Base-by-base conservation (phyloP, 2,888 invertebrate genomes). In the Sarcophaga carnaria region DNA sequence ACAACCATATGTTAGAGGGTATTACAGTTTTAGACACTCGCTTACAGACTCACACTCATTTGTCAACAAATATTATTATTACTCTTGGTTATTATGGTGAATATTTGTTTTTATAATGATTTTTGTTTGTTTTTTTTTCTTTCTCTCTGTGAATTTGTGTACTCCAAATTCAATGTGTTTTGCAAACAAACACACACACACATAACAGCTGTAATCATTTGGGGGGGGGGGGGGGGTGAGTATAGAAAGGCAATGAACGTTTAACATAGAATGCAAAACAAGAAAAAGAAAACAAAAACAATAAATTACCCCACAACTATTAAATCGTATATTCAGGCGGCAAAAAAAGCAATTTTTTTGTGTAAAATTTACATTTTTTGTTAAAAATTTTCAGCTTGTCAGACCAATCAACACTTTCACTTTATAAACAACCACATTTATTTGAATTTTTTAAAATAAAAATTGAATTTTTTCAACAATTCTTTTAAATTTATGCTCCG, bases 391-490 rank as follows among this genome's bases (percentile, higher is more conserved):
- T n/a, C 67, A 72, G 37, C 22, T 67, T 14, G 1, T 4, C 14
- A 14, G 10, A 0, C n/a, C 72, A 54, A 60, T 72, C 67, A 81
- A 81, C 84, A 87, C 87, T 87, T 87, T 87, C 87, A 84, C 87
- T 87, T 84, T 83, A 60, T 69, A 63, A 71, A 22, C 54, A 69
- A 70, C 67, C 75, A 20, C 78, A 80, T 77, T 67, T 72, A 83
- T 83, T 82, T 76, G 60, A 60, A 20, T 20, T 45, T 63, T 64
- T 64, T 25, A n/a, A 2, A 37, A 45, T 22, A 54, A 54, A 54
- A 54, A 54, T 54, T 54, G 2, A 14, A 17, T 54, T 54, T 54
- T 14, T 17, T 17, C 17, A 2, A 5, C 12, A 54, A 37, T 37
- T 37, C 37, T 37, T 59, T 14, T 49, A 77, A 87, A 87, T 83